Evolutionary conservation across 2,888 invertebrate genomes (phyloP).

Genomic region (Arge pagana): DNA sequence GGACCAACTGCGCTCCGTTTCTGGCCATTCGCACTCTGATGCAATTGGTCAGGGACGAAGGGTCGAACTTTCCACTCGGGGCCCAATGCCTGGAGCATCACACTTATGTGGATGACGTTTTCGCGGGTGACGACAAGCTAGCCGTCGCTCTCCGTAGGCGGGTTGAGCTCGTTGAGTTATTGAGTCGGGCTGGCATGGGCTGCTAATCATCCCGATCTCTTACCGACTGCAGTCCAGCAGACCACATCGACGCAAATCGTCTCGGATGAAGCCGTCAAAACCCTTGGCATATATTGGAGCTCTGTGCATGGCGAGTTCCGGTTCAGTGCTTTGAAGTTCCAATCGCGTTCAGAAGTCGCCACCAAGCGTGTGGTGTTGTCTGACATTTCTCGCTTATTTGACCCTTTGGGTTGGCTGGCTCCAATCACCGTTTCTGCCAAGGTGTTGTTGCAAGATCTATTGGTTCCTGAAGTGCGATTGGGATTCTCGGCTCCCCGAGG

Average conservation of each 20-base stretch:
- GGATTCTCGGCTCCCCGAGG: background rate
- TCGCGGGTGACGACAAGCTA: constrained; percentile 19
- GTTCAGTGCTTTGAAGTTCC: background rate
- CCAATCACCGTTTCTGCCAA: constrained; percentile 1
- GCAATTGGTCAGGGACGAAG: constrained; percentile 17
- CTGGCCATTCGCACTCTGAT: constrained; percentile 18
- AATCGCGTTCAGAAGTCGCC: background rate
- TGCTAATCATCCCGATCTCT: background rate
- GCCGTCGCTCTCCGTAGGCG: constrained; percentile 5
- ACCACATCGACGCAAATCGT: background rate
- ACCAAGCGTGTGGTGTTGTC: constrained; percentile 1
- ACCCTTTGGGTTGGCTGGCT: constrained; percentile 5
- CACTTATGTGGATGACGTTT: constrained; percentile 25
- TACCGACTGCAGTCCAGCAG: background rate
- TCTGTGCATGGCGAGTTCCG: background rate
- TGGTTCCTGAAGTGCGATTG: constrained; percentile 1
- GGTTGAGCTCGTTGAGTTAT: background rate
- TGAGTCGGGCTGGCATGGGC: background rate
- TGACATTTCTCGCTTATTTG: background rate
- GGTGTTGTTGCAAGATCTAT: constrained; percentile 2
- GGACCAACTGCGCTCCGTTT: constrained; percentile 13
- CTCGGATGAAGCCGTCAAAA: background rate
- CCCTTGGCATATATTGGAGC: constrained; percentile 6
- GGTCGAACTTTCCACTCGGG: constrained; percentile 8
- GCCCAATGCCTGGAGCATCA: constrained; percentile 1